Conservation (phyloP, 92 coral and sea anemone genomes). For the Blastomussa wellsi region DNA sequence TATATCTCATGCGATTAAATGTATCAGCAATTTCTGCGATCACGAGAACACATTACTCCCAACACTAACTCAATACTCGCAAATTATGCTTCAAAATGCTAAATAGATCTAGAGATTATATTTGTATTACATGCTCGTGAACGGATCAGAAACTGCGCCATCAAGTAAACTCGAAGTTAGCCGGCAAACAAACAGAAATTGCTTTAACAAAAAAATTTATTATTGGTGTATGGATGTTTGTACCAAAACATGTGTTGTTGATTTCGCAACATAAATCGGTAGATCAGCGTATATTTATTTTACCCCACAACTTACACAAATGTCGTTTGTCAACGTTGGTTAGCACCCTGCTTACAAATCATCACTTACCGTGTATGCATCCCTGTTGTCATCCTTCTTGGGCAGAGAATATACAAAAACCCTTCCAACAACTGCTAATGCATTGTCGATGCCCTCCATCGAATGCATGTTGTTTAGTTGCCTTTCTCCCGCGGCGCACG, state of each 20-base stretch:
- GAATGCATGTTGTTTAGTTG: neutral
- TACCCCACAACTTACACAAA: neutral
- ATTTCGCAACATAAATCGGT: neutral
- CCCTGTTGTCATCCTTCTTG: slow-evolving; percentile 21
- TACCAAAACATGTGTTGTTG: neutral
- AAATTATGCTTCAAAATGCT: slow-evolving; percentile 7
- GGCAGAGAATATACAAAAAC: slow-evolving; percentile 59
- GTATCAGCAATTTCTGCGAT: neutral
- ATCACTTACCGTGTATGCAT: slow-evolving; percentile 54
- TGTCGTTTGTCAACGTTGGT: neutral
- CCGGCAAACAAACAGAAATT: neutral
- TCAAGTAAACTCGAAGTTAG: neutral
- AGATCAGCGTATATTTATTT: neutral
- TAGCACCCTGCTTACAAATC: neutral
- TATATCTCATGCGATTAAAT: neutral
- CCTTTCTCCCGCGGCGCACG: neutral
- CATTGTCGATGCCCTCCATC: slow-evolving; percentile 8
- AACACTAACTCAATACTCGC: neutral
- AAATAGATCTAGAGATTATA: slow-evolving; percentile 1
- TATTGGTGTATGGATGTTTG: neutral
- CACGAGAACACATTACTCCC: neutral
- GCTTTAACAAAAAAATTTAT: neutral
- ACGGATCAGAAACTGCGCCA: neutral
- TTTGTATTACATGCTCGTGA: neutral
- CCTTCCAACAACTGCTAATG: slow-evolving; percentile 63